Evolutionary conservation across 2,113 vertebrate species (phyloP), one percentile per base, ranked within the genome.

Genomic region (Aepyceros melampus): DNA sequence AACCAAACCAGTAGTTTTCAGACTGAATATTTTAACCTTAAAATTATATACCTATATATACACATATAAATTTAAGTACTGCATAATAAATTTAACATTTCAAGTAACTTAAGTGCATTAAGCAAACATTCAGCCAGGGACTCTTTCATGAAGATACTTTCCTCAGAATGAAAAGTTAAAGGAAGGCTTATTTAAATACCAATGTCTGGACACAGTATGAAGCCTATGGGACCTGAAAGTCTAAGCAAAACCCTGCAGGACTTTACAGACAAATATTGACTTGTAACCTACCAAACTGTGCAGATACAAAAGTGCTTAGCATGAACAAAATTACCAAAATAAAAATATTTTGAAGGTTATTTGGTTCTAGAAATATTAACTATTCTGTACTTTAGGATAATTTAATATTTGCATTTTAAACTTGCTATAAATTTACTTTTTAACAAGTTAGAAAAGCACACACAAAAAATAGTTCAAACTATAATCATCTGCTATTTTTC

Each of bases 271-370:
- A 97, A 98, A 97, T 89, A 98, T 40, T 93, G 97, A 97, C 94
- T 97, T 91, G 90, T 96, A 97, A 98, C 97, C 96, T 97, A 98
- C 82, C 97, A 95, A 98, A 98, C 96, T 98, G 94, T 98, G 94
- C 98, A 99, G 98, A 98, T 99, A 99, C 98, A 98, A 99, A 99
- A 99, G 98, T 99, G 98, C 98, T 98, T 97, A 98, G 97, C 98
- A 98, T 98, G 98, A 99, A 71, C 98, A 99, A 99, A 99, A 98
- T 99, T 99, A 99, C 98, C 98, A 98, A 99, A 99, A 99, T 99
- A 99, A 99, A 99, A 98, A 98, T 97, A 99, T 98, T 98, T 98
- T 99, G 45, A 84, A 96, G 98, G 96, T 98, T 92, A 98, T 99
- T 99, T 98, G 98, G 98, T 98, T 99, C 98, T 98, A 98, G 98